Evolutionary conservation across 2,888 invertebrate genomes (phyloP).

Genomic region (Bibio marci): DNA sequence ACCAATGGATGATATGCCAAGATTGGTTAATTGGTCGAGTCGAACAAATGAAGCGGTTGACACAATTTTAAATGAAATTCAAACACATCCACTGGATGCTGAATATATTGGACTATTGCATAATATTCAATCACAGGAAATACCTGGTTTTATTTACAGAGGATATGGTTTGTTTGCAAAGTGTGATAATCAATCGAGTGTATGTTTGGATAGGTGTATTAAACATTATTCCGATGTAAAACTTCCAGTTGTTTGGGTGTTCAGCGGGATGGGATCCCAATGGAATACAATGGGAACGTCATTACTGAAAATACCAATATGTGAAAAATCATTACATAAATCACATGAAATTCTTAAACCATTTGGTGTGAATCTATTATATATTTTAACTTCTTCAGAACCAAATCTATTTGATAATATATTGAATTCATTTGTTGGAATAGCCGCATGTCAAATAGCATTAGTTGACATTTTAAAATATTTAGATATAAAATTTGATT

Average conservation of each 20-base stretch:
- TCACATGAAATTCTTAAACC: constrained; percentile 44
- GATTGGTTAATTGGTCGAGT: constrained; percentile 58
- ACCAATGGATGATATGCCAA: constrained; percentile 47
- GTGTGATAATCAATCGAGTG: constrained; percentile 3
- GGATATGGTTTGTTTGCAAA: constrained; percentile 44
- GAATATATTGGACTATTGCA: constrained; percentile 44
- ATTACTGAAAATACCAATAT: constrained; percentile 49
- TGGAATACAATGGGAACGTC: constrained; percentile 64
- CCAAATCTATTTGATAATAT: constrained; percentile 48
- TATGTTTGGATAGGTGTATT: too few relatives aligned
- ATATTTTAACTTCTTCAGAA: constrained; percentile 41
- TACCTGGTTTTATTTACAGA: constrained; percentile 51
- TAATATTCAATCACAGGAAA: constrained; percentile 37
- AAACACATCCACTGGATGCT: constrained; percentile 39
- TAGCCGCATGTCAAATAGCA: constrained; percentile 48
- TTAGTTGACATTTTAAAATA: constrained; percentile 35
- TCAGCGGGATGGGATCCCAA: constrained; percentile 72
- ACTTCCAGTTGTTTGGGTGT: constrained; percentile 30
- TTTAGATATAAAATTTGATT: constrained; percentile 32
- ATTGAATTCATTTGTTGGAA: constrained; percentile 53
- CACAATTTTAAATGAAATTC: constrained; percentile 42
- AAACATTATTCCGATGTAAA: constrained; percentile 16
- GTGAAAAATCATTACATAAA: constrained; percentile 46
- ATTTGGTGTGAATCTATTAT: constrained; percentile 44
- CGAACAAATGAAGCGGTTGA: constrained; percentile 62